These are phyloP conservation scores for Toxotes lorentzi DNA, from an alignment of 2,797 vertebrate genomes.

Conservation along the genomic window DNA sequence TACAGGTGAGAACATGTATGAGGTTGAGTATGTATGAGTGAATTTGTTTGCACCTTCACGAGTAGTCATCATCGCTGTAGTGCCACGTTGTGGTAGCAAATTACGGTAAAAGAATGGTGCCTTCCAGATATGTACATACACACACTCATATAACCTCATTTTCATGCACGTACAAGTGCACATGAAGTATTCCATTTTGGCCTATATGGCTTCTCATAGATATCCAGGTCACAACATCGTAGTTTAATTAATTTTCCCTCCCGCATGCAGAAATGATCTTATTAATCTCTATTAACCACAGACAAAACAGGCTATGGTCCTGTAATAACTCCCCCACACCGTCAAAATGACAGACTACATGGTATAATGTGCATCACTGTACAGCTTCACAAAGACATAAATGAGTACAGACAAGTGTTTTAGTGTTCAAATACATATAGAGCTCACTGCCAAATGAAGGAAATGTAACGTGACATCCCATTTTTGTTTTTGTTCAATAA, in stretches of 20 bases:
- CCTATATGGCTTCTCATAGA: background rate
- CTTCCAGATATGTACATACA: no score
- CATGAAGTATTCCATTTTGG: no score
- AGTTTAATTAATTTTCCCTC: conserved; percentile 54
- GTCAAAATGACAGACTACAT: conserved; percentile 30
- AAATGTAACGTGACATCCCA: background rate
- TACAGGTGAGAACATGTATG: no score
- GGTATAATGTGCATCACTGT: conserved; percentile 18
- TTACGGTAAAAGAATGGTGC: no score
- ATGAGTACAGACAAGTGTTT: background rate
- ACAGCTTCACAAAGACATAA: conserved; percentile 14
- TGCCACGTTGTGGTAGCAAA: no score
- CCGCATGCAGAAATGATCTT: conserved; percentile 57
- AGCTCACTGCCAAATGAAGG: background rate
- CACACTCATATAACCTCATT: no score
- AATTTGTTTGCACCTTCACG: no score
- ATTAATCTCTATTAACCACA: conserved; percentile 69
- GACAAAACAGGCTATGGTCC: conserved; percentile 41
- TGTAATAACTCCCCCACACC: conserved; percentile 48
- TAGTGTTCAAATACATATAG: background rate
- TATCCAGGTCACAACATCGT: conserved; percentile 52
- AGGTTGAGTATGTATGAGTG: no score
- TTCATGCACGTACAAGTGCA: no score
- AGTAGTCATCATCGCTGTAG: no score
- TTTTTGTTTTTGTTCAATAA: background rate